Percentiles rank a stretch among this genome's conserved stretches.
These are phyloP conservation scores for Picus viridis DNA, from an alignment of 2,797 vertebrate species.

Conservation along the genomic window DNA sequence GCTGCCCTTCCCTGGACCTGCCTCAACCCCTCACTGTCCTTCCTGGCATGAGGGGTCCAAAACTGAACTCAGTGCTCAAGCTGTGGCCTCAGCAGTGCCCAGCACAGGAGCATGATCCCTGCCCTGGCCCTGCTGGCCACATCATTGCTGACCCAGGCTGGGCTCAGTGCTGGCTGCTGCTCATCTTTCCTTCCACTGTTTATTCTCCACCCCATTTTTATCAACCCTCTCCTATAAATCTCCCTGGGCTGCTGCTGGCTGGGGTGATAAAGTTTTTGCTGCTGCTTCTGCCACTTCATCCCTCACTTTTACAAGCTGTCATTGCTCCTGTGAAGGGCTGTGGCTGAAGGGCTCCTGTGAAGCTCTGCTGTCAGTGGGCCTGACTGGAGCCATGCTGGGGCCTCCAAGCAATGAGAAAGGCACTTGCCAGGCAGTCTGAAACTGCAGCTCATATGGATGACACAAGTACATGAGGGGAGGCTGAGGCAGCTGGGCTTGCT, in stretches of 20 bases:
- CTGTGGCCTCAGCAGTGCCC: too few species aligned
- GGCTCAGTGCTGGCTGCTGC: neutral
- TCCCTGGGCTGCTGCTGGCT: neutral
- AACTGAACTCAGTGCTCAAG: too few species aligned
- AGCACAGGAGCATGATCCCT: too few species aligned
- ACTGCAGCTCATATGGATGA: fast-evolving
- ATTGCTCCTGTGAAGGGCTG: neutral
- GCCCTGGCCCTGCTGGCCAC: too few species aligned
- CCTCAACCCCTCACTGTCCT: too few species aligned
- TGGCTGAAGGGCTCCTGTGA: neutral
- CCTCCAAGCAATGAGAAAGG: fast-evolving
- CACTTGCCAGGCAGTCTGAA: neutral
- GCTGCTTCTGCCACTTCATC: neutral
- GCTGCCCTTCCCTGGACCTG: too few species aligned
- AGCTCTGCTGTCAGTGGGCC: neutral
- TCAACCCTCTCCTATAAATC: neutral
- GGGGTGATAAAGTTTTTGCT: neutral
- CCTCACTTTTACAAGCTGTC: neutral
- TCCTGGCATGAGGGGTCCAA: too few species aligned
- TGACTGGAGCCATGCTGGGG: neutral
- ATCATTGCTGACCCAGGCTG: too few species aligned
- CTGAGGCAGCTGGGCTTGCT: too few species aligned
- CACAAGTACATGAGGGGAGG: neutral
- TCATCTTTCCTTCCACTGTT: neutral
- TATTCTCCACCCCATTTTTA: neutral